Evolutionary conservation across 2,888 invertebrate species (phyloP), one percentile per base, ranked within the genome.

Genomic region (Hydraecia micacea): DNA sequence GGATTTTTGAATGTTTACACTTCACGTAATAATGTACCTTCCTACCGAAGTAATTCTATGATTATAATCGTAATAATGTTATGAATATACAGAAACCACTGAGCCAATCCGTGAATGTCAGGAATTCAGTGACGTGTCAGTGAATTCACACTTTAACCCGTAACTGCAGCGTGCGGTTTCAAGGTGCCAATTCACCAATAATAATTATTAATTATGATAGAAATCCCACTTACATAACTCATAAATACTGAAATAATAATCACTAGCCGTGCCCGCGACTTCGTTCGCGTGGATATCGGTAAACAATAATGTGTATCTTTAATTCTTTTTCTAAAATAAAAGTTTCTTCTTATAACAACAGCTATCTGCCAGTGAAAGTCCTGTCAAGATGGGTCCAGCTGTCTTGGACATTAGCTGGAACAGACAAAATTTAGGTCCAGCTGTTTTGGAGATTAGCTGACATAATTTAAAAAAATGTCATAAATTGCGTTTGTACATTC

Each of bases 71-170:
- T n/a, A 65, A 73, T 28, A 81, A 42, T 13, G 3, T 18, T 52
- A n/a, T 6, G 46, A 42, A 25, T 42, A 49, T 21, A 49, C 2
- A 15, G 8, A 58, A 66, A 74, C 32, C 75, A 52, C 66, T 42
- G 39, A 74, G 7, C 28, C 7, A 79, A 60, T 79, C 66, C 32
- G n/a, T 42, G 32, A 21, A 18, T 42, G 75, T n/a, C 21, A 21
- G 60, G 75, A 80, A 69, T 76, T 65, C 58, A 58, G 62, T 82
- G 13, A 63, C 15, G 21, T 49, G 55, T 58, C 32, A 82, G 21
- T 32, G 55, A 69, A 52, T 80, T 80, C 67, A 58, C 68, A 65
- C 63, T 36, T 69, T 46, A 69, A 80, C 80, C 80, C 28, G 83
- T 83, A 80, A 70, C 39, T 77, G 58, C 68, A 42, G 77, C 13